Conservation (phyloP, 37 sponge, comb jelly and placozoan genomes). For the Halisarca cf. caerulea region DNA sequence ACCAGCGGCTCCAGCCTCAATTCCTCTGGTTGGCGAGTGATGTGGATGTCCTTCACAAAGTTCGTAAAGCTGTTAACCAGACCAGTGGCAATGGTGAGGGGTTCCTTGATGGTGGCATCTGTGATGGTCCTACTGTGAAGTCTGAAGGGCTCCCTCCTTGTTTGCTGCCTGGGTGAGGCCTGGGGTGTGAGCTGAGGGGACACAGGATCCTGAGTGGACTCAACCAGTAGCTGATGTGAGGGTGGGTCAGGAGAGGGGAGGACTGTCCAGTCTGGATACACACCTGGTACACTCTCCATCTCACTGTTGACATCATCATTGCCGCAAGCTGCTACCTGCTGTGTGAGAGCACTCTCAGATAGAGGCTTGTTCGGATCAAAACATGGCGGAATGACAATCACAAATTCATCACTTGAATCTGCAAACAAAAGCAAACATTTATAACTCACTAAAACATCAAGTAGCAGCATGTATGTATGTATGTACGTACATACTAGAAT, state of each 20-base stretch:
- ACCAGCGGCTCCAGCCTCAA: background rate
- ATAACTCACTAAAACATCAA: too few species aligned
- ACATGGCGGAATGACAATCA: slow-evolving; percentile 69
- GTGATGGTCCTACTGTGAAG: background rate
- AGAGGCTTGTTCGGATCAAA: slow-evolving; percentile 69
- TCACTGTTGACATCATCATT: too few species aligned
- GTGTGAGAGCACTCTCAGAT: slow-evolving; percentile 3
- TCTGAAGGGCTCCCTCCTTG: background rate
- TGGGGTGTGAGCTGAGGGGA: background rate
- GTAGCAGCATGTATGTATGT: too few species aligned
- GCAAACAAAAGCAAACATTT: background rate
- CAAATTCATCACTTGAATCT: slow-evolving; percentile 40
- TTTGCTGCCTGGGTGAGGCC: background rate
- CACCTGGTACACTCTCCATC: too few species aligned
- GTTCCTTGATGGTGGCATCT: slow-evolving; percentile 26
- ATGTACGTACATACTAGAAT: too few species aligned
- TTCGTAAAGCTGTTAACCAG: slow-evolving; percentile 56
- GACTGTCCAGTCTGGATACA: background rate
- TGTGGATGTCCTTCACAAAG: slow-evolving; percentile 37
- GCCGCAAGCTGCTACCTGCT: too few species aligned
- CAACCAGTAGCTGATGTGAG: background rate
- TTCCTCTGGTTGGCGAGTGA: background rate
- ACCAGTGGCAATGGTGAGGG: slow-evolving; percentile 54
- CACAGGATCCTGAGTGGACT: background rate
- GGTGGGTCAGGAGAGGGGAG: slow-evolving; percentile 8